Conservation (phyloP, 2,797 vertebrate genomes). For the Sylvilagus floridanus region DNA sequence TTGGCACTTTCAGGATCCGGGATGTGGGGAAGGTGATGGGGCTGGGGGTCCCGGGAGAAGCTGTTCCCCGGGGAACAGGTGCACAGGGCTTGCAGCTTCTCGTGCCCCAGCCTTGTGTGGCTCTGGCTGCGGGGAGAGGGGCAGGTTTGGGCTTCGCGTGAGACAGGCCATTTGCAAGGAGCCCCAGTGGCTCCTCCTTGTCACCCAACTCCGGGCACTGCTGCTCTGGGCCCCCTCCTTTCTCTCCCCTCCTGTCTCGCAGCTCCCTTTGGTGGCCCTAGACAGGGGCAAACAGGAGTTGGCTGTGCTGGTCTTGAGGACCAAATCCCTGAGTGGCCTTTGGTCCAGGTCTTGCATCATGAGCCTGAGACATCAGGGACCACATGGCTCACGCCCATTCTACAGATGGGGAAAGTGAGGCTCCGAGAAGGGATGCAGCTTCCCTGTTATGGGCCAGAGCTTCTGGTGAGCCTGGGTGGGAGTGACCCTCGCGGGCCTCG, state of each 20-base stretch:
- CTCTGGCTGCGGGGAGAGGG: neutral
- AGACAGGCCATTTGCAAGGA: neutral
- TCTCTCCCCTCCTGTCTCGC: neutral
- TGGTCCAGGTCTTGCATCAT: neutral
- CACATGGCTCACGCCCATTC: neutral
- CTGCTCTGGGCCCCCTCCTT: rapidly evolving
- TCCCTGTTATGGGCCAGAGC: neutral
- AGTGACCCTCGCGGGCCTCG: neutral
- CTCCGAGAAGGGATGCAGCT: neutral
- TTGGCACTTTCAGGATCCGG: neutral
- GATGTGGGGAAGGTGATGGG: neutral
- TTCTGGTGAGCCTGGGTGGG: neutral
- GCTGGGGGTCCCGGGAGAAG: neutral
- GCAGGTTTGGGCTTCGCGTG: neutral
- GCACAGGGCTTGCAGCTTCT: neutral
- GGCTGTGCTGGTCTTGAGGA: neutral
- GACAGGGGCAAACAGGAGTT: neutral
- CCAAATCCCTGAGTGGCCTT: neutral
- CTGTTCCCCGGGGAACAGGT: neutral
- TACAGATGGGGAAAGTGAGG: neutral
- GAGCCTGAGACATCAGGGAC: neutral
- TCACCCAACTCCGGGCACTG: neutral
- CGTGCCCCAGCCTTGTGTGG: neutral
- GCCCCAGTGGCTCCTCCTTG: neutral
- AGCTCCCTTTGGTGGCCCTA: neutral